These are phyloP conservation scores for Heterotilapia buettikoferi DNA, from an alignment of 2,113 vertebrate genomes.

Conservation along the genomic window DNA sequence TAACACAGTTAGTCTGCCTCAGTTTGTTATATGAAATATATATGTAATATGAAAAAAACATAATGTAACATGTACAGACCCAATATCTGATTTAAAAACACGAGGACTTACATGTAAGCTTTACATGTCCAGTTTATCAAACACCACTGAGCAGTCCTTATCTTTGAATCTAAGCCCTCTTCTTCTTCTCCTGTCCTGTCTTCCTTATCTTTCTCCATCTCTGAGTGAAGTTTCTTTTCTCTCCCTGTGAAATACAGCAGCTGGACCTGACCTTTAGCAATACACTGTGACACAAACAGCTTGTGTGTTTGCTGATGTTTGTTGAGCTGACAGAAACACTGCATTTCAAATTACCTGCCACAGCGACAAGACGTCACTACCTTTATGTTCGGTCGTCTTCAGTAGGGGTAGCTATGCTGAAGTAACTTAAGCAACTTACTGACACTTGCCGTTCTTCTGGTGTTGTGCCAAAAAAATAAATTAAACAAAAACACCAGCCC, in stretches of 20 bases:
- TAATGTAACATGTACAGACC: background rate
- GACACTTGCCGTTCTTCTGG: background rate
- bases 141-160: accelerated
- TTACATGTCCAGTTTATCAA: background rate
- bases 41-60: background rate
- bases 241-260: background rate
- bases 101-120: background rate
- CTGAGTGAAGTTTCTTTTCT: background rate
- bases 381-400: accelerated
- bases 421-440: background rate
- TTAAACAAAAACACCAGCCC: background rate
- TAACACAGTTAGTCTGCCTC: accelerated
- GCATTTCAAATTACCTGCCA: accelerated
- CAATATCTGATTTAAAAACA: background rate
- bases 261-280: background rate
- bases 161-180: background rate
- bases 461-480: background rate
- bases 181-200: accelerated
- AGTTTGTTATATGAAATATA: background rate
- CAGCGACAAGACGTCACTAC: accelerated
- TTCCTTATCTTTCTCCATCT: background rate
- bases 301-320: background rate
- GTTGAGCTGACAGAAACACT: background rate
- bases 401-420: background rate
- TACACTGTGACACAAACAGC: background rate